Percentiles rank a stretch among this genome's conserved stretches.
Evolutionary conservation across 1,140 invertebrate species (phyloP).

Genomic region (Maconellicoccus hirsutus): DNA sequence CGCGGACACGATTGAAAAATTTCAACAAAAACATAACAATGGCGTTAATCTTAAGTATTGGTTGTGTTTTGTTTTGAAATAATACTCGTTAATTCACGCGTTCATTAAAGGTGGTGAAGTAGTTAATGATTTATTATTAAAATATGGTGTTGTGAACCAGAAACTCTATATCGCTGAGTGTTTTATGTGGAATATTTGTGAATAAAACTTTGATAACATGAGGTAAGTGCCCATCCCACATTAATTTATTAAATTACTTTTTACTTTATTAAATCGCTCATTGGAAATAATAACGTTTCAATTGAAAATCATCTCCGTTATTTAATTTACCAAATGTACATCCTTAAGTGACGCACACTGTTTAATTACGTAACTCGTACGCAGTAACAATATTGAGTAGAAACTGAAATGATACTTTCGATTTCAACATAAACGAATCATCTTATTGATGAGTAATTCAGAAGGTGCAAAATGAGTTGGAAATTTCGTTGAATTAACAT

Average conservation of each 20-base stretch:
- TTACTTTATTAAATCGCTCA: neutral
- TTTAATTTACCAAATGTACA: no score
- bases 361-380: no score
- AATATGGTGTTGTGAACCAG: neutral
- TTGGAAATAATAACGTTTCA: no score
- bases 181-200: neutral
- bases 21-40: conserved; percentile 9
- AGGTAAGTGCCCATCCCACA: conserved; percentile 14
- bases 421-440: no score
- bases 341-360: no score
- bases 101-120: neutral
- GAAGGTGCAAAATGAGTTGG: no score
- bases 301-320: no score
- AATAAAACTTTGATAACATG: conserved; percentile 9
- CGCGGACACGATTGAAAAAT: neutral
- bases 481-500: no score
- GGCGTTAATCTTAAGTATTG: neutral
- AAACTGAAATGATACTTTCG: no score
- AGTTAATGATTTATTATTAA: neutral
- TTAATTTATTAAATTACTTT: neutral
- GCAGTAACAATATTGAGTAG: no score
- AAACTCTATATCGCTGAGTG: neutral
- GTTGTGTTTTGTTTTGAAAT: conserved; percentile 5
- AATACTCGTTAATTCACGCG: neutral
- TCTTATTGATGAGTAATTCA: no score